Evolutionary conservation across 2,797 vertebrate genomes (phyloP).

Genomic region (Rhinoraja longicauda): DNA sequence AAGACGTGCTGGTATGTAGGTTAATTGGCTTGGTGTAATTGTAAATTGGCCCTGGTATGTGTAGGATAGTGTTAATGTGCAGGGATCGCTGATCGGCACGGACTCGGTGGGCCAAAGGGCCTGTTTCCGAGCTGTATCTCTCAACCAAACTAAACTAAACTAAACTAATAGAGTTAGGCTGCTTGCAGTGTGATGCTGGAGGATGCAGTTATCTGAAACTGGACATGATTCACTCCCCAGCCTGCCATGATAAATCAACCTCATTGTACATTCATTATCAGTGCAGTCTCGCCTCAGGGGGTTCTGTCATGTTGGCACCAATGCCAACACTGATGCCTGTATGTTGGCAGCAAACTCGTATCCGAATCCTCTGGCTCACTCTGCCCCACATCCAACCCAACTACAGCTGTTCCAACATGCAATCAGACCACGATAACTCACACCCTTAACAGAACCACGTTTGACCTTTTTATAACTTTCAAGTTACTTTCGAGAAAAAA

Average conservation of each 20-base stretch:
- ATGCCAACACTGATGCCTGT: background rate
- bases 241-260: conserved; percentile 14
- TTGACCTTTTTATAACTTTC: conserved; percentile 18
- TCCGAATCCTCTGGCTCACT: background rate
- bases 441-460: background rate
- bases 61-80: too few species aligned
- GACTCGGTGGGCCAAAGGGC: too few species aligned
- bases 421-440: background rate
- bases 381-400: background rate
- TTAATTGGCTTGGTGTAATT: too few species aligned
- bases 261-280: background rate
- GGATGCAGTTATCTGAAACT: background rate
- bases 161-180: too few species aligned
- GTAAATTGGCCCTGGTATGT: too few species aligned
- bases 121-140: too few species aligned
- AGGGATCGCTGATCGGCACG: too few species aligned
- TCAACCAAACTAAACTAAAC: too few species aligned
- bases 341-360: background rate
- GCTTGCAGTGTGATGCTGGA: background rate
- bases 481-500: background rate
- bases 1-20: too few species aligned
- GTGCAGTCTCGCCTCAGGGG: background rate
- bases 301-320: background rate
- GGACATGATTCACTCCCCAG: background rate
- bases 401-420: background rate